These are phyloP conservation scores for Cochlearius cochlearius DNA, from an alignment of 2,113 vertebrate species.

Conservation along the genomic window DNA sequence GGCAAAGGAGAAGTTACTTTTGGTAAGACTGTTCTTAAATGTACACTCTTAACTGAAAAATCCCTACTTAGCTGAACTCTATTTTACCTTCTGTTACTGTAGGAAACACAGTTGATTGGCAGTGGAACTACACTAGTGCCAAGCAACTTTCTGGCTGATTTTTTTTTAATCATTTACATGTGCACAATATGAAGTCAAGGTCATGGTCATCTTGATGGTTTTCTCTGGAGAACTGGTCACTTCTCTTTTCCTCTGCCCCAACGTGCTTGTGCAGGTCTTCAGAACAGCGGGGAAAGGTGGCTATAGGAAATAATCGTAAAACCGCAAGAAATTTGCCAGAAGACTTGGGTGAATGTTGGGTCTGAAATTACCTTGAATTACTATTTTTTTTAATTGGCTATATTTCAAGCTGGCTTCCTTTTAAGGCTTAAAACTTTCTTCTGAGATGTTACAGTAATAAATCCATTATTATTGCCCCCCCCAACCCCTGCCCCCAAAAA, in stretches of 20 bases:
- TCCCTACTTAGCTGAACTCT: background rate
- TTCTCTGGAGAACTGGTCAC: background rate
- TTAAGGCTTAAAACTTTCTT: background rate
- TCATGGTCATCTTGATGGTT: background rate
- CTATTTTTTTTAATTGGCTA: conserved; percentile 16
- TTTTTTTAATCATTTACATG: background rate
- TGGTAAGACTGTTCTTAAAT: conserved; percentile 73
- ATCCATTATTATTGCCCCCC: background rate
- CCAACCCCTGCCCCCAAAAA: background rate
- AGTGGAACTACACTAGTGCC: background rate
- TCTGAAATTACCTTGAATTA: conserved; percentile 6
- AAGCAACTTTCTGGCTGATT: background rate
- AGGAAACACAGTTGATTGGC: background rate
- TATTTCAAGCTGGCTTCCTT: conserved; percentile 4
- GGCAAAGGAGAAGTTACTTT: conserved; percentile 86
- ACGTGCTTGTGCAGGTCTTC: background rate
- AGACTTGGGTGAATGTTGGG: background rate
- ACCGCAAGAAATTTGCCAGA: background rate
- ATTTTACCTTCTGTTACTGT: background rate
- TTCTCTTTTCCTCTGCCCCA: background rate
- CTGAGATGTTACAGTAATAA: background rate
- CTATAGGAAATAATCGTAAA: background rate
- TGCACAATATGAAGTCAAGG: background rate
- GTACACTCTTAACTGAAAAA: background rate
- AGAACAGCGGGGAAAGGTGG: background rate